Conservation (phyloP, 2,888 invertebrate species). For the Hyalella azteca region DNA sequence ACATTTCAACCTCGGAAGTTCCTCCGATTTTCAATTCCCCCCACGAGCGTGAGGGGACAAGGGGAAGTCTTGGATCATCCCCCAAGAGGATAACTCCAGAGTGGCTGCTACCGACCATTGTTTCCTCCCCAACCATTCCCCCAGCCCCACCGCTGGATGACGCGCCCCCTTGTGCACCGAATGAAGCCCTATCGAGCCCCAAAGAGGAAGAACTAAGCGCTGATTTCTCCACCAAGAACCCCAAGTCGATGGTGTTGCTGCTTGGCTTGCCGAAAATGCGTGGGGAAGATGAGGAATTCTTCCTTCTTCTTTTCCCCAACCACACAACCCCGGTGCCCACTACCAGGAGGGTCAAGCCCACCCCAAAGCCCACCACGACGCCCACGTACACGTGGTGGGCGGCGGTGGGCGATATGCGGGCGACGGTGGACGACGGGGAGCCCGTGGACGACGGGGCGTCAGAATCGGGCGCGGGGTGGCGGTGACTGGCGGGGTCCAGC, state of each 20-base stretch:
- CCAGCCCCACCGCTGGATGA: background rate
- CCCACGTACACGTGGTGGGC: constrained; percentile 52
- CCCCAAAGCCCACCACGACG: constrained; percentile 52
- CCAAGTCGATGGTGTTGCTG: constrained; percentile 49
- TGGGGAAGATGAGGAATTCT: constrained; percentile 47
- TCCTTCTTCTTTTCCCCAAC: constrained; percentile 42
- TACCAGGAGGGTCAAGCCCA: constrained; percentile 49
- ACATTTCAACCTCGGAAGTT: background rate
- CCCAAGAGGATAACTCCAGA: background rate
- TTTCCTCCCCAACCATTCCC: background rate
- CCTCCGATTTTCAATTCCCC: constrained; percentile 23
- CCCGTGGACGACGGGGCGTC: background rate
- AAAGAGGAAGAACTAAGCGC: background rate
- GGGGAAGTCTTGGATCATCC: constrained; percentile 14
- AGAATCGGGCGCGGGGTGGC: background rate
- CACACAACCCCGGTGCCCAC: constrained; percentile 51
- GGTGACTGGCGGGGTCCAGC: constrained; percentile 19
- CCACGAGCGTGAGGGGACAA: constrained; percentile 21
- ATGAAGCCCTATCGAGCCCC: background rate
- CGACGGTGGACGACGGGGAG: constrained; percentile 43
- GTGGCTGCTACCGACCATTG: background rate
- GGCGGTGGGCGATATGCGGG: constrained; percentile 51
- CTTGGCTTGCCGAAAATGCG: constrained; percentile 51
- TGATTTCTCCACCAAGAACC: constrained; percentile 48
- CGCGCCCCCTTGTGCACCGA: background rate